A percentile compares a stretch with the other conserved stretches of the same genome.
Conservation (phyloP, 2,797 vertebrate species). For the Ctenopoma kingsleyae region DNA sequence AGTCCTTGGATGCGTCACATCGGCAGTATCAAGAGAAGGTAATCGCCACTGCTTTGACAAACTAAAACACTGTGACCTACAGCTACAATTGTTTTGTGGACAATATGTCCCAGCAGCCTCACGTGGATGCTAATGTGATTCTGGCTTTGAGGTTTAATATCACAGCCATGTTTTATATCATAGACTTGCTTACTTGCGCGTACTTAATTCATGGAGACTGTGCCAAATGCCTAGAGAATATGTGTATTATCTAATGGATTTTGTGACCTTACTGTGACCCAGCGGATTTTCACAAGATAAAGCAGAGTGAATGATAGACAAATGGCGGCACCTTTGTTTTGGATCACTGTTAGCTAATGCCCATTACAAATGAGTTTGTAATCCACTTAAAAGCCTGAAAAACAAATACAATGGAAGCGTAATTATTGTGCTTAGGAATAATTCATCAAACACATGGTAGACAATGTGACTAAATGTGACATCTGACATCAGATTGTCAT, state of each 20-base stretch:
- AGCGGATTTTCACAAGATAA: conserved; percentile 72
- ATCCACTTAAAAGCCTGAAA: conserved; percentile 69
- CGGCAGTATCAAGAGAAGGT: conserved; percentile 99
- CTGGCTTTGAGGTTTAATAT: conserved; percentile 56
- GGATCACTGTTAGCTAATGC: conserved; percentile 68
- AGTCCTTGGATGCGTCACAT: conserved; percentile 94
- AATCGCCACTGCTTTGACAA: conserved; percentile 31
- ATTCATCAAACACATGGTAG: conserved; percentile 59
- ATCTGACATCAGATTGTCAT: conserved; percentile 29
- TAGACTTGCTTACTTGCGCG: conserved; percentile 35
- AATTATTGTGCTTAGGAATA: conserved; percentile 36
- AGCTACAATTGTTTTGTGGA: conserved; percentile 19
- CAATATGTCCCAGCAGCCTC: conserved; percentile 33
- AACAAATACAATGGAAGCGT: conserved; percentile 51
- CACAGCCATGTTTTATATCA: conserved; percentile 44
- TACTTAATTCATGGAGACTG: conserved; percentile 38
- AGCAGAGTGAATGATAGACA: conserved; percentile 62
- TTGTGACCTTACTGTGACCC: conserved; percentile 45
- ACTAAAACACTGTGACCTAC: conserved; percentile 29
- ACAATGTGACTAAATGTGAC: conserved; percentile 52
- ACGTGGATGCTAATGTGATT: conserved; percentile 50
- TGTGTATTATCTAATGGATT: conserved; percentile 72
- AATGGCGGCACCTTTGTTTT: conserved; percentile 66
- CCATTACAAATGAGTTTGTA: conserved; percentile 76
- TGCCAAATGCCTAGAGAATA: conserved; percentile 58